phyloP scores from a whole-genome alignment of 1,140 invertebrate species.

The Fopius arisanus region DNA sequence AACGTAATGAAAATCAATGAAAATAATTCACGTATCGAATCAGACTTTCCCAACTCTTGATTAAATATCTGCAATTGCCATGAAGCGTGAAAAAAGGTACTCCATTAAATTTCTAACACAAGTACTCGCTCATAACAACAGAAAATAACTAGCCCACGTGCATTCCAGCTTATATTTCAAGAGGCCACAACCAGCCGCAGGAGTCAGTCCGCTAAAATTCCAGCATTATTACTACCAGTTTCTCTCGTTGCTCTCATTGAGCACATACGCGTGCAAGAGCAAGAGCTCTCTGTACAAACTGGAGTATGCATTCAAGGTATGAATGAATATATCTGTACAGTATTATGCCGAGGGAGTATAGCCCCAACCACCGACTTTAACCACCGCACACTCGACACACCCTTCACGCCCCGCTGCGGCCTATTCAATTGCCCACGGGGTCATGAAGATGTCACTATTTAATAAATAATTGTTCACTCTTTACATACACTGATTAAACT shows the following conservation, averaged over 20 bases:
- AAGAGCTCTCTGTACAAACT: neutral
- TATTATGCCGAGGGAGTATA: neutral
- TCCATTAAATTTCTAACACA: neutral
- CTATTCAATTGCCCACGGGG: slow-evolving; percentile 19
- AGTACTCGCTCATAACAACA: neutral
- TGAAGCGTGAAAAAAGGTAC: neutral
- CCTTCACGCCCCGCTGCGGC: slow-evolving; percentile 24
- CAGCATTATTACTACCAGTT: slow-evolving; percentile 27
- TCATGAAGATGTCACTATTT: slow-evolving; percentile 16
- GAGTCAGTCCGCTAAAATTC: slow-evolving; percentile 24
- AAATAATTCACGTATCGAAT: neutral
- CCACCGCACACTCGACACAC: slow-evolving; percentile 29
- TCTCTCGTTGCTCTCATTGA: slow-evolving; percentile 8
- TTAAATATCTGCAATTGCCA: neutral
- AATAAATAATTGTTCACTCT: neutral
- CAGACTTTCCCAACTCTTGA: neutral
- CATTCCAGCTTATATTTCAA: slow-evolving; percentile 24
- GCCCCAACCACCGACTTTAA: slow-evolving; percentile 14
- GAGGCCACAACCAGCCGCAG: slow-evolving; percentile 18
- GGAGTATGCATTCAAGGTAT: neutral
- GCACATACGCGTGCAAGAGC: neutral
- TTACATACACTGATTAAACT: too few species aligned
- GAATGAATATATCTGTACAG: slow-evolving; percentile 6
- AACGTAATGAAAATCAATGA: neutral
- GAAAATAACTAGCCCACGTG: slow-evolving; percentile 20